A percentile compares a stretch with the other conserved stretches of the same genome.
phyloP scores from a whole-genome alignment of 2,888 invertebrate genomes.

The Epinotia demarniana region DNA sequence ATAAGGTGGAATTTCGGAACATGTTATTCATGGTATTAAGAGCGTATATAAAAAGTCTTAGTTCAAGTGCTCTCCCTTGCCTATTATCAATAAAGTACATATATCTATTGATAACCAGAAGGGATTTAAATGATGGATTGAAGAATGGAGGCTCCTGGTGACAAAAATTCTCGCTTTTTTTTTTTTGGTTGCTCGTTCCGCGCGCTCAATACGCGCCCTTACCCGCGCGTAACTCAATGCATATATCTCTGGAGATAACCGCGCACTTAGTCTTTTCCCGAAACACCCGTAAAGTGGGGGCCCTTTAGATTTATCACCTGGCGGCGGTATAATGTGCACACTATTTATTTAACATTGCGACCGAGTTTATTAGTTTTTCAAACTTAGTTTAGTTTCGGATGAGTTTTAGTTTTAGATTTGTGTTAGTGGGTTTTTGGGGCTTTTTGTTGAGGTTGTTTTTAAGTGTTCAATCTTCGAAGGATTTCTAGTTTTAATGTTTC shows the following conservation, averaged over 20 bases:
- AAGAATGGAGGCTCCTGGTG: too few species aligned
- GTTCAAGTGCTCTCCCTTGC: too few species aligned
- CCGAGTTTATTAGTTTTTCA: conserved; percentile 41
- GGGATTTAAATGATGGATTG: too few species aligned
- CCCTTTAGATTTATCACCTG: conserved; percentile 73
- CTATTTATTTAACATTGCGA: conserved; percentile 62
- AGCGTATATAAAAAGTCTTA: too few species aligned
- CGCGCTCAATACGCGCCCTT: conserved; percentile 19
- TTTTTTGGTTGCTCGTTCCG: conserved; percentile 6
- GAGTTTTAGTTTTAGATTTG: conserved; percentile 43
- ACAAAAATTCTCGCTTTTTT: neutral
- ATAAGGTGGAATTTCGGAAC: too few species aligned
- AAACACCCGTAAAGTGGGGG: conserved; percentile 66
- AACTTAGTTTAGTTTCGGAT: conserved; percentile 39
- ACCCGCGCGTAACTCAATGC: conserved; percentile 49
- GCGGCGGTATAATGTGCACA: conserved; percentile 72
- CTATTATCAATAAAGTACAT: too few species aligned
- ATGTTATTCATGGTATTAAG: too few species aligned
- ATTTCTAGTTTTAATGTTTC: too few species aligned
- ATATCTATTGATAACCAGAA: too few species aligned
- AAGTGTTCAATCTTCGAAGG: neutral
- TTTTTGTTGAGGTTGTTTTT: conserved; percentile 2
- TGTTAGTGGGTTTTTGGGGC: conserved; percentile 35
- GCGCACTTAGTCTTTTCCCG: conserved; percentile 68
- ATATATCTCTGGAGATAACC: conserved; percentile 60